A percentile compares a stretch with the other conserved stretches of the same genome.
phyloP scores from a whole-genome alignment of 2,888 invertebrate species.

The Candidula unifasciata region DNA sequence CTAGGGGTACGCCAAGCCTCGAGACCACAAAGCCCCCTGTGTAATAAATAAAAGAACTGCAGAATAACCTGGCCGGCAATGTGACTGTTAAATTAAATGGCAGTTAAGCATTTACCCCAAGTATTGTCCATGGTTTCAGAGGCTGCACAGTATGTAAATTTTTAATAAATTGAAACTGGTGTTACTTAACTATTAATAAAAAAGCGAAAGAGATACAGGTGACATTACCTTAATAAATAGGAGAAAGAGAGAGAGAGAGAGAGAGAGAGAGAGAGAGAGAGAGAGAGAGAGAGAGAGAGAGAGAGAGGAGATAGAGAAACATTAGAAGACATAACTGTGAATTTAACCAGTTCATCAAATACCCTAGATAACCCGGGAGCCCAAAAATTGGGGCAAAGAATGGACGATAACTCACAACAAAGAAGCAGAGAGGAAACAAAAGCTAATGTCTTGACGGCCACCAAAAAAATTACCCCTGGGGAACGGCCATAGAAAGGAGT shows the following conservation, averaged over 20 bases:
- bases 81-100: too few relatives aligned
- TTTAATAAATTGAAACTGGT: too few relatives aligned
- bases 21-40: too few relatives aligned
- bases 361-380: not conserved
- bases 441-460: not conserved
- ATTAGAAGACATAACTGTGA: not conserved
- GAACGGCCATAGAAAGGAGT: not conserved
- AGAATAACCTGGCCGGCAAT: too few relatives aligned
- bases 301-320: too few relatives aligned
- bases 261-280: not conserved
- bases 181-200: not conserved
- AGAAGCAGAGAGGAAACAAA: not conserved
- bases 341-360: not conserved
- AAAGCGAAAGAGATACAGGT: not conserved
- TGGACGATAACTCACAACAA: not conserved
- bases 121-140: too few relatives aligned
- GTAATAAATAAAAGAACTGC: too few relatives aligned
- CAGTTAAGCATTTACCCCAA: too few relatives aligned
- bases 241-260: not conserved
- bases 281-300: not conserved
- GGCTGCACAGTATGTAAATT: too few relatives aligned
- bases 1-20: too few relatives aligned
- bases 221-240: not conserved
- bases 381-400: too few relatives aligned
- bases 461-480: not conserved